Evolutionary conservation across 2,888 invertebrate species (phyloP).

Genomic region (Eristalinus sepulchralis): DNA sequence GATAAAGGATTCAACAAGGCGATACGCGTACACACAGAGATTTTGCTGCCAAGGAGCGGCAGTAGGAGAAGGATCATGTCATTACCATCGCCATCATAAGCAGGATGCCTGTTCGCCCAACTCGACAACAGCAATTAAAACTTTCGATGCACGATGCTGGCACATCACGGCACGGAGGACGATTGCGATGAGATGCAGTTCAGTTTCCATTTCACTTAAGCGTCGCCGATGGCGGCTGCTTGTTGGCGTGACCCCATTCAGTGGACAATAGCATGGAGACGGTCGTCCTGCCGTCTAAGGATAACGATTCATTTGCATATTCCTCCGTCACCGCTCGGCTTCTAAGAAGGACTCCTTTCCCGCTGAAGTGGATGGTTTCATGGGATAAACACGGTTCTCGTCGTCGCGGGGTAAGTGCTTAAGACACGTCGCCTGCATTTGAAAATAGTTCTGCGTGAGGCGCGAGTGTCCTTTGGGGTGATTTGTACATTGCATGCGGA

Average conservation of each 20-base stretch:
- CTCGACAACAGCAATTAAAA: background rate
- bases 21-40: background rate
- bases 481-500: constrained; percentile 18
- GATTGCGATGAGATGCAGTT: background rate
- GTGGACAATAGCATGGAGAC: background rate
- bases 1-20: constrained; percentile 4
- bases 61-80: background rate
- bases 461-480: constrained; percentile 21
- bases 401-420: constrained; percentile 3
- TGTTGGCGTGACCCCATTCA: constrained; percentile 2
- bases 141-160: background rate
- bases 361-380: background rate
- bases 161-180: background rate
- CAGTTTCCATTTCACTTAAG: constrained; percentile 2
- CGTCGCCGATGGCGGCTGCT: constrained; percentile 1
- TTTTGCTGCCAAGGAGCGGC: too few relatives aligned
- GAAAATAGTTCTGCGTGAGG: background rate
- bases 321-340: background rate
- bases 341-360: background rate
- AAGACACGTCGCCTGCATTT: constrained; percentile 21
- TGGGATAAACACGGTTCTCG: background rate
- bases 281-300: background rate
- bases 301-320: background rate
- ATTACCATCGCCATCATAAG: background rate
- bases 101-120: background rate